Percentiles rank a stretch among this genome's conserved stretches.
phyloP scores from a whole-genome alignment of 2,113 vertebrate species.

The Verasper variegatus region DNA sequence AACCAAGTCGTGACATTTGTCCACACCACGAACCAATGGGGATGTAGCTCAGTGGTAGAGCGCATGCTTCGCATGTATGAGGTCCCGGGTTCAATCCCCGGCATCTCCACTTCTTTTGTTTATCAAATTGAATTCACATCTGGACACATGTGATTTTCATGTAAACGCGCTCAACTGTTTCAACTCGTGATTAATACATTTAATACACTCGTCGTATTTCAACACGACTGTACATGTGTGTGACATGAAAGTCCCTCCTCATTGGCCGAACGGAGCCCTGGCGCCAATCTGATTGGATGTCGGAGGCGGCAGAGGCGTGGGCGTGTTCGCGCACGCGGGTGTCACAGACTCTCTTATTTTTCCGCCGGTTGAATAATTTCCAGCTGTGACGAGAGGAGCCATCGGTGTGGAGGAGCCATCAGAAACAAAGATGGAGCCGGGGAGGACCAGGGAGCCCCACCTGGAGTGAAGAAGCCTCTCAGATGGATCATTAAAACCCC shows the following conservation, averaged over 20 bases:
- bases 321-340: conserved; percentile 23
- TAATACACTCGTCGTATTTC: too few relatives aligned
- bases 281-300: conserved; percentile 48
- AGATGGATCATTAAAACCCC: conserved; percentile 38
- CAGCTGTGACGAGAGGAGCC: conserved; percentile 5
- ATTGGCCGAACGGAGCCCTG: conserved; percentile 39
- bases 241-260: not conserved
- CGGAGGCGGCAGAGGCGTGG: conserved; percentile 18
- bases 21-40: conserved; percentile 44
- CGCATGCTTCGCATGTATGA: conserved; percentile 89
- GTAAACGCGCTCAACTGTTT: too few relatives aligned
- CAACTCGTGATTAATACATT: too few relatives aligned
- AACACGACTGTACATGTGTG: not conserved
- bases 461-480: not conserved
- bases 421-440: too few relatives aligned
- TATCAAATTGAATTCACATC: not conserved
- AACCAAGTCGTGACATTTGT: too few relatives aligned
- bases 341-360: conserved; percentile 40
- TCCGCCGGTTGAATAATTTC: conserved; percentile 20
- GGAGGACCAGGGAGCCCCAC: not conserved
- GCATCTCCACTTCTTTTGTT: conserved; percentile 79
- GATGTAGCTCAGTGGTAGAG: conserved; percentile 91
- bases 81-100: conserved; percentile 88
- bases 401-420: too few relatives aligned
- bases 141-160: too few relatives aligned